Evolutionary conservation across 1,140 invertebrate genomes (phyloP), one percentile per base, ranked within the genome.

Genomic region (Macrosteles quadrilineatus): DNA sequence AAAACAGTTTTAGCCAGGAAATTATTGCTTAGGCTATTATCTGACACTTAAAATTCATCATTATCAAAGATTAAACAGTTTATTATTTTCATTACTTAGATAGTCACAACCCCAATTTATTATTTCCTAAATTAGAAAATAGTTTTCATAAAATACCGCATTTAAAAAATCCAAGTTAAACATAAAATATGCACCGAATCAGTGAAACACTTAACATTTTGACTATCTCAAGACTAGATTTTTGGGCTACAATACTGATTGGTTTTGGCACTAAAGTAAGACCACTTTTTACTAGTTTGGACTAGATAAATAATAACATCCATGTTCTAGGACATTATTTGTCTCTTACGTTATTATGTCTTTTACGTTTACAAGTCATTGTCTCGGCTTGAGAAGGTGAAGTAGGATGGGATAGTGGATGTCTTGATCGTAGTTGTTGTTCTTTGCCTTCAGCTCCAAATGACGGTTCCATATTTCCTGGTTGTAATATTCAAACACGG

Each of bases 401-500:
- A 90, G 77, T 21, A 90, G 79, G 47, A 89, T 78, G 32, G 88
- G 88, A 81, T 89, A 90, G 80, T 90, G 87, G 47, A 88, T 82
- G 78, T 89, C 85, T 73, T 87, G 84, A 76, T 87, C 86, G 75
- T 91, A 91, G 67, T 88, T 83, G 55, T 79, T 77, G 74, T 84
- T 84, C 11, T 77, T 79, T 53, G 84, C 78, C 74, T 88, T 78
- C 40, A 90, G 79, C 67, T 86, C 80, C 64, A 88, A 77, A 75
- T 91, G 87, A 71, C 85, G 82, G 67, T 87, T 83, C 89, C 89
- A 91, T 43, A 91, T 85, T 32, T 81, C 77, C 30, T 82, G 78
- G 74, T 89, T 86, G 77, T 91, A 91, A 57, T 83, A 83, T 23
- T 86, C 82, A 19, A 81, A 81, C 69, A 87, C 80, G 12, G 82